phyloP scores from a whole-genome alignment of 1,140 invertebrate genomes.

The Drosophila lacertosa region DNA sequence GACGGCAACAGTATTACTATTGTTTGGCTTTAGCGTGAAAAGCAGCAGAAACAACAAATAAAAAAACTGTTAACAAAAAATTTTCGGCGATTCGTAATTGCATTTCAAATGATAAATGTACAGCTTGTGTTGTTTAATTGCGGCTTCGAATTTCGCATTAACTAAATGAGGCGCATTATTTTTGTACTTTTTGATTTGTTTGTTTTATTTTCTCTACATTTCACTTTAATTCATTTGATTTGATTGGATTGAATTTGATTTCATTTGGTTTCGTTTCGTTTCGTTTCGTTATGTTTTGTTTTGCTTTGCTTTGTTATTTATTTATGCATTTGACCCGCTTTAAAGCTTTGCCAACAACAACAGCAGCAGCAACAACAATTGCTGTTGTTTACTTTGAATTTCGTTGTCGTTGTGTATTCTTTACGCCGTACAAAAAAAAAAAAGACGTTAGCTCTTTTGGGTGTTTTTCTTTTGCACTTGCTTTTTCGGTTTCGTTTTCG shows the following conservation, averaged over 20 bases:
- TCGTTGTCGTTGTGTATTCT: conserved; percentile 59
- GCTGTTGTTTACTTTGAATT: conserved; percentile 68
- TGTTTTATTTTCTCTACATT: not conserved
- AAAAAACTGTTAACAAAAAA: conserved; percentile 16
- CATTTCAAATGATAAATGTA: conserved; percentile 10
- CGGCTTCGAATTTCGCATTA: conserved; percentile 11
- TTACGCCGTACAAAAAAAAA: conserved; percentile 56
- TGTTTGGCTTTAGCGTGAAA: not conserved
- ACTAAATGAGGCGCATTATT: too few relatives aligned
- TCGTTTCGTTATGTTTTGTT: conserved; percentile 49
- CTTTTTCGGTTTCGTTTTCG: conserved; percentile 33
- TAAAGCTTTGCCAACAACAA: conserved; percentile 49
- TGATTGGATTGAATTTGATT: conserved; percentile 18
- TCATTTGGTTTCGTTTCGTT: conserved; percentile 54
- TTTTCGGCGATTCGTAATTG: conserved; percentile 10
- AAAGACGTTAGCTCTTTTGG: conserved; percentile 69
- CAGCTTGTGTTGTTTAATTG: conserved; percentile 12
- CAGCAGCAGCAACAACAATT: conserved; percentile 43
- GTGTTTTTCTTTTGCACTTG: conserved; percentile 76
- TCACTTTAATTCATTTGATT: conserved; percentile 11
- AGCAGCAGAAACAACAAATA: not conserved
- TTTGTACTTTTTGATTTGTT: too few relatives aligned
- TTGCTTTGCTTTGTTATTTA: conserved; percentile 45
- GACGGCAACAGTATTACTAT: conserved; percentile 51
- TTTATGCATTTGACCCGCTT: conserved; percentile 78